Evolutionary conservation across 2,888 invertebrate species (phyloP), one percentile per base, ranked within the genome.

Genomic region (Apotomis capreana): DNA sequence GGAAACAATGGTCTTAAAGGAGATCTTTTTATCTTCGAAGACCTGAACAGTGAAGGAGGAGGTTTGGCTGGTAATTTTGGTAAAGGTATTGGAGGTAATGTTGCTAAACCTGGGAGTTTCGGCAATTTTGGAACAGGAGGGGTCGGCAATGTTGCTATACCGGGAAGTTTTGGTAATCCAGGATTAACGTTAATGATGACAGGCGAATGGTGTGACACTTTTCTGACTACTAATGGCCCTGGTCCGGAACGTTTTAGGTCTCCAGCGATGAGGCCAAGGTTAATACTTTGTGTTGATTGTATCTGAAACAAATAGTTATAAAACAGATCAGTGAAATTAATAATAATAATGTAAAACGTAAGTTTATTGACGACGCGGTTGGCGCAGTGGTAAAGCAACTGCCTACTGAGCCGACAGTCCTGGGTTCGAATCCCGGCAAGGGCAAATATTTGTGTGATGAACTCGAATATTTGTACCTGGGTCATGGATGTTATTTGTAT

Each of bases 171-270:
- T 54, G 70, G 61, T 49, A 75, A 64, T 69, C 70, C 74, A 3
- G 84, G 75, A 36, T 83, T 81, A 5, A 86, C 80, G 67, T 87
- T 88, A 13, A 88, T 84, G 69, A 83, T 78, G 0, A 89, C 78
- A 12, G 90, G 89, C 0, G 87, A 78, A 13, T 80, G 82, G 9
- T 81, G 82, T 0, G 81, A 78, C 8, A 78, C 75, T 74, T 84
- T 88, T 71, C 79, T 86, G 63, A 87, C 78, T 52, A 82, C 58
- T 0, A 86, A 37, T 0, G 89, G 89, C 13, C 76, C 84, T 3
- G 57, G 46, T 3, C 79, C 76, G 4, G 77, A 67, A 5, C 78
- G 79, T 70, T 84, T 87, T 10, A 80, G 59, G 54, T 90, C 88
- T 12, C 85, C 85, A 4, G 86, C 78, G 36, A 88, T 79, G 5